A percentile compares a stretch with the other conserved stretches of the same genome.
phyloP scores from a whole-genome alignment of 1,140 invertebrate species.

The Sinonovacula constricta region DNA sequence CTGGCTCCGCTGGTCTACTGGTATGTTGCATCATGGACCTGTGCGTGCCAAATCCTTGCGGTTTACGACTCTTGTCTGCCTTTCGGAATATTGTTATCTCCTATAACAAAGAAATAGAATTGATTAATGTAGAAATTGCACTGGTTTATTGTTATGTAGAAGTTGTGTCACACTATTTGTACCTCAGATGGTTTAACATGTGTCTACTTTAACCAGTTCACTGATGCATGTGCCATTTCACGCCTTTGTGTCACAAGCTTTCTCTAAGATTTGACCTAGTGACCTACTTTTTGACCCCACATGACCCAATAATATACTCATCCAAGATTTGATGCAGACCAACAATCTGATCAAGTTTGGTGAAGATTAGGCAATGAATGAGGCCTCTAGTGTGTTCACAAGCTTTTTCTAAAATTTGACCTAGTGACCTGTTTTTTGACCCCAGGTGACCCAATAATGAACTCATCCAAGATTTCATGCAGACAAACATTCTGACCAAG shows the following conservation, averaged over 20 bases:
- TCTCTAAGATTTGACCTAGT: neutral
- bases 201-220: neutral
- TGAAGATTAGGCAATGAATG: too few relatives aligned
- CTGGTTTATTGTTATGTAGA: neutral
- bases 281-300: neutral
- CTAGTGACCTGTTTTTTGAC: too few relatives aligned
- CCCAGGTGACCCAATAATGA: too few relatives aligned
- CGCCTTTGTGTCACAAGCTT: too few relatives aligned
- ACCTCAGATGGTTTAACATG: neutral
- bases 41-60: slow-evolving; percentile 28
- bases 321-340: too few relatives aligned
- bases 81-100: slow-evolving; percentile 78
- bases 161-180: too few relatives aligned
- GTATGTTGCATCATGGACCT: slow-evolving; percentile 50
- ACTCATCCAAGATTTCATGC: too few relatives aligned
- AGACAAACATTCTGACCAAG: too few relatives aligned
- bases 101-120: slow-evolving; percentile 57
- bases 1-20: slow-evolving; percentile 5
- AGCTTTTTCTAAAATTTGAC: too few relatives aligned
- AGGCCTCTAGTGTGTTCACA: too few relatives aligned
- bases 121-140: neutral
- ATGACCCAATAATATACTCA: too few relatives aligned
- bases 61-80: slow-evolving; percentile 75
- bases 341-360: too few relatives aligned
- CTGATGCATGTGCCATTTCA: neutral